Evolutionary conservation across 1,140 invertebrate species (phyloP).

Genomic region (Trichonephila inaurata): DNA sequence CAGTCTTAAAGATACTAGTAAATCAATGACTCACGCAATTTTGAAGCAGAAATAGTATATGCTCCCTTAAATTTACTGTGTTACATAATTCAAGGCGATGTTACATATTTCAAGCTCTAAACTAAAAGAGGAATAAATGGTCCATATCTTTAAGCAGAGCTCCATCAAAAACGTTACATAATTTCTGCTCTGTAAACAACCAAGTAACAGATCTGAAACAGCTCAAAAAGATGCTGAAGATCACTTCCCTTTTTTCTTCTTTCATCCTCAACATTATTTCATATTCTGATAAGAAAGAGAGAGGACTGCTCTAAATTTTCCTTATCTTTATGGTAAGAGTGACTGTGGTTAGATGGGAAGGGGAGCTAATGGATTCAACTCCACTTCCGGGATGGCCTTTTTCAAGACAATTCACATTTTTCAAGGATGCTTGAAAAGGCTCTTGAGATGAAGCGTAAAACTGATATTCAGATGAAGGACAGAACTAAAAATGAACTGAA

Average conservation of each 20-base stretch:
- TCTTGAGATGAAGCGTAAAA: not conserved
- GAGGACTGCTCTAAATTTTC: slow-evolving; percentile 21
- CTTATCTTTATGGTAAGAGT: slow-evolving; percentile 43
- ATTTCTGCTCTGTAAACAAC: too few species aligned
- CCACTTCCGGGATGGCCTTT: slow-evolving; percentile 30
- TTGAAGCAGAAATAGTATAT: too few species aligned
- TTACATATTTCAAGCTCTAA: too few species aligned
- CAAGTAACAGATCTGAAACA: not conserved
- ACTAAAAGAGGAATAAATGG: too few species aligned
- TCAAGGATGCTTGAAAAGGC: not conserved
- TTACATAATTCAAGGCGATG: too few species aligned
- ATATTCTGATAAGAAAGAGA: not conserved
- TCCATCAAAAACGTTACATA: too few species aligned
- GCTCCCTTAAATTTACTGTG: too few species aligned
- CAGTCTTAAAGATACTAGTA: too few species aligned
- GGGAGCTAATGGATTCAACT: not conserved
- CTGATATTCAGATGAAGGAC: not conserved
- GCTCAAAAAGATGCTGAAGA: not conserved
- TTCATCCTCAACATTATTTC: not conserved
- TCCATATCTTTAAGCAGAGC: too few species aligned
- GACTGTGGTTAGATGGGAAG: not conserved
- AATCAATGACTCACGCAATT: too few species aligned
- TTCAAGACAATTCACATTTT: slow-evolving; percentile 1
- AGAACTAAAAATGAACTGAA: not conserved
- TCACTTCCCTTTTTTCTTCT: not conserved